Evolutionary conservation across 2,113 vertebrate genomes (phyloP).

Genomic region (Monarcha castaneiventris): DNA sequence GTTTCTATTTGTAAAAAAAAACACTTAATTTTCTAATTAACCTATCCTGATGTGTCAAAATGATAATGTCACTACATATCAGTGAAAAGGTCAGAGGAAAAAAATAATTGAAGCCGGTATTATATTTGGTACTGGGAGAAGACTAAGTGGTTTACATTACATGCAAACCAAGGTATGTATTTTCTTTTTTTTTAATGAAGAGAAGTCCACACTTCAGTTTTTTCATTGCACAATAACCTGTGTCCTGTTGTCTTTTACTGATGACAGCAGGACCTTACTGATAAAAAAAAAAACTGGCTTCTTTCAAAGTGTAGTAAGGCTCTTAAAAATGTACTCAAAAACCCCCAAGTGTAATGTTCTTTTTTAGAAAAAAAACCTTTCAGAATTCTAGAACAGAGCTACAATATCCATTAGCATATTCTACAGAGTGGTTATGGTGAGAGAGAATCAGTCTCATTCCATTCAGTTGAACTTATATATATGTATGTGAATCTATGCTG

Average conservation of each 20-base stretch:
- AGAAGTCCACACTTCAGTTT: neutral
- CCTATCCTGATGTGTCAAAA: neutral
- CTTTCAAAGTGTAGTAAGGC: neutral
- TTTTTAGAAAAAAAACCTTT: neutral
- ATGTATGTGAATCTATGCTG: accelerated
- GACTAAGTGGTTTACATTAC: neutral
- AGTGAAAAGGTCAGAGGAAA: constrained; percentile 42
- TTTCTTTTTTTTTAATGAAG: neutral
- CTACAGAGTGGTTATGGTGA: neutral
- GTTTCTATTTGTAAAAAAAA: neutral
- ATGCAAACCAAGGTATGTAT: neutral
- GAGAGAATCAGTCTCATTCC: neutral
- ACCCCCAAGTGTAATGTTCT: neutral
- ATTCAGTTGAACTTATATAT: neutral
- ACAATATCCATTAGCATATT: neutral
- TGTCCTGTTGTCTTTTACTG: neutral
- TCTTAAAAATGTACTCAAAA: neutral
- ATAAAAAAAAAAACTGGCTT: neutral
- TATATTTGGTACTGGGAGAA: neutral
- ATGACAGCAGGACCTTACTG: neutral
- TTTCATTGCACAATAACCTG: neutral
- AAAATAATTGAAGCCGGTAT: neutral
- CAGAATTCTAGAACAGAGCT: neutral
- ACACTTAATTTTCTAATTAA: neutral
- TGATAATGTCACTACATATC: constrained; percentile 21